Evolutionary conservation across 64 coral and sea anemone species (phyloP).

Genomic region (Pocillopora verrucosa): DNA sequence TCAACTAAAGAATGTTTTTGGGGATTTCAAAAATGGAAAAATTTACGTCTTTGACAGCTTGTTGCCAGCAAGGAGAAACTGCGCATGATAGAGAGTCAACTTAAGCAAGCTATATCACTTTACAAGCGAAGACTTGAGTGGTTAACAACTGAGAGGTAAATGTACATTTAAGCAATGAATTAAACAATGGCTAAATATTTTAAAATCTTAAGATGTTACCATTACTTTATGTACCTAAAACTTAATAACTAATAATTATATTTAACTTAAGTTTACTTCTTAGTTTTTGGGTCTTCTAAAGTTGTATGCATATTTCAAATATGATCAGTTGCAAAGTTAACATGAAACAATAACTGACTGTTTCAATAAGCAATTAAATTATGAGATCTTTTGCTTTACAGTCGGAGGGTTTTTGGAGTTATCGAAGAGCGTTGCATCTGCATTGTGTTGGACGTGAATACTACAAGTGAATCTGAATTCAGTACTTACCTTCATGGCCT

Average conservation of each 20-base stretch:
- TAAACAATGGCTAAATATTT: not conserved
- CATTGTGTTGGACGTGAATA: slow-evolving; percentile 80
- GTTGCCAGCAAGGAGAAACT: slow-evolving; percentile 89
- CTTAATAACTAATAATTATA: too few species aligned
- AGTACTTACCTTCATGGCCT: slow-evolving; percentile 72
- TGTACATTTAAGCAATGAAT: not conserved
- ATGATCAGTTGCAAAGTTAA: too few species aligned
- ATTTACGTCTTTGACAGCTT: slow-evolving; percentile 40
- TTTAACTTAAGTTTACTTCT: too few species aligned
- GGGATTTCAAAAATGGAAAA: not conserved
- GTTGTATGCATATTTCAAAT: not conserved
- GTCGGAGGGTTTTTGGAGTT: slow-evolving; percentile 88
- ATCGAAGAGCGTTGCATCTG: slow-evolving; percentile 75
- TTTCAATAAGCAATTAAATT: not conserved
- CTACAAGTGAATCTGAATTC: slow-evolving; percentile 72
- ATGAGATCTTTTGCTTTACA: slow-evolving; percentile 28
- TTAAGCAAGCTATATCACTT: slow-evolving; percentile 77
- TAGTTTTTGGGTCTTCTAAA: too few species aligned
- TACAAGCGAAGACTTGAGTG: slow-evolving; percentile 87
- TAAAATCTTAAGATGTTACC: not conserved
- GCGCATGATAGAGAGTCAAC: slow-evolving; percentile 71
- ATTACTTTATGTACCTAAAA: too few species aligned
- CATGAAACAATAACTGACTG: too few species aligned
- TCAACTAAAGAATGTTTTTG: not conserved
- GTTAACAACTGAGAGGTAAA: slow-evolving; percentile 88